A percentile compares a stretch with the other conserved stretches of the same genome.
Evolutionary conservation across 2,113 vertebrate genomes (phyloP).

Genomic region (Sceloporus tristichus): DNA sequence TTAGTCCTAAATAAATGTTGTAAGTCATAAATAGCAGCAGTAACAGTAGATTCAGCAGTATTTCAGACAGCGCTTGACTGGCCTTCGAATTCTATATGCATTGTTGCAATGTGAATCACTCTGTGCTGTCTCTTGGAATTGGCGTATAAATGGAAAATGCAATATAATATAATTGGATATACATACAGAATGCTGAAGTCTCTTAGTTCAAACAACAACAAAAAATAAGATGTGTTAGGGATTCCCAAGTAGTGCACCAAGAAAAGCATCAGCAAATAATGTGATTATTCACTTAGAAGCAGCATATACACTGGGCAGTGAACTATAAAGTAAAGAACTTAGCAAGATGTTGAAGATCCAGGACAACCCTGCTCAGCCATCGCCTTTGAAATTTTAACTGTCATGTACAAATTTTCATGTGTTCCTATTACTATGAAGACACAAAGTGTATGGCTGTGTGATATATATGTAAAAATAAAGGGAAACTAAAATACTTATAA

Average conservation of each 20-base stretch:
- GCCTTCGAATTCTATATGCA: background rate
- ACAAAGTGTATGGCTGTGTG: background rate
- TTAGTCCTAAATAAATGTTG: constrained; percentile 8
- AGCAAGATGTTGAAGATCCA: background rate
- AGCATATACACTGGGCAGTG: no score
- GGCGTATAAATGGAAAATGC: background rate
- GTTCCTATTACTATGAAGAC: no score
- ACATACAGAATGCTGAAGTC: background rate
- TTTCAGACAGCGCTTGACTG: background rate
- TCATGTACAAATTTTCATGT: background rate
- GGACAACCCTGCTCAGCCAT: background rate
- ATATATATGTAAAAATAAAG: no score
- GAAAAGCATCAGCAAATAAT: background rate
- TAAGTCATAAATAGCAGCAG: background rate
- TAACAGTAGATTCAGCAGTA: background rate
- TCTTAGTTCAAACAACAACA: background rate
- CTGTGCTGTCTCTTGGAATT: background rate
- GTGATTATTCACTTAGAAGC: no score
- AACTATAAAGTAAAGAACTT: background rate
- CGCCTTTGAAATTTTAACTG: background rate
- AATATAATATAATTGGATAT: background rate
- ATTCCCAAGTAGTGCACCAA: background rate
- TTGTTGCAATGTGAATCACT: background rate
- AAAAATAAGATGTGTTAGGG: background rate
- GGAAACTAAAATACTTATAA: no score